A percentile compares a stretch with the other conserved stretches of the same genome.
These are phyloP conservation scores for Drosophila lacteicornis DNA, from an alignment of 1,140 invertebrate species.

Conservation along the genomic window DNA sequence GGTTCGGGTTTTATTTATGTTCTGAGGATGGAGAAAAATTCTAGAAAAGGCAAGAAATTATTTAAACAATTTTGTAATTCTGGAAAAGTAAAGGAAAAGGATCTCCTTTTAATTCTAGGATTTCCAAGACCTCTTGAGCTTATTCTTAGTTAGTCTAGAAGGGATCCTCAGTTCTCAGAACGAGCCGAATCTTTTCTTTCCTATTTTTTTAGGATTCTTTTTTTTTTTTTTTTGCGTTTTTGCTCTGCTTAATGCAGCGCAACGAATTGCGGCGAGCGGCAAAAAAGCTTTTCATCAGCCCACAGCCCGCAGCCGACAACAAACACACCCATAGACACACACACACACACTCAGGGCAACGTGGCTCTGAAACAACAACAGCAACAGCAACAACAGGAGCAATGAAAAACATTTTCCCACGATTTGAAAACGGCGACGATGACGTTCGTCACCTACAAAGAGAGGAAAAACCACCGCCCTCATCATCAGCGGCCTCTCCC, in stretches of 20 bases:
- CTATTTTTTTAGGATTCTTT: constrained; percentile 14
- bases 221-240: constrained; percentile 33
- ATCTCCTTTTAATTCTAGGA: too few relatives aligned
- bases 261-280: constrained; percentile 72
- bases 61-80: too few relatives aligned
- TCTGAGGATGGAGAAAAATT: too few relatives aligned
- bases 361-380: constrained; percentile 17
- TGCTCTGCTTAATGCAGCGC: constrained; percentile 74
- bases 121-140: not conserved
- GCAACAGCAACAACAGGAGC: constrained; percentile 16
- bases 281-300: constrained; percentile 76
- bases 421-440: constrained; percentile 50
- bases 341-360: constrained; percentile 6
- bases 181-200: constrained; percentile 1
- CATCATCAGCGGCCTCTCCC: constrained; percentile 4
- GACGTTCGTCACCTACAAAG: constrained; percentile 48
- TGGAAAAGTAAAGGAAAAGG: too few relatives aligned
- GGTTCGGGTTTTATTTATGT: too few relatives aligned
- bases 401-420: constrained; percentile 66
- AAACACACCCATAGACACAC: constrained; percentile 25
- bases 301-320: constrained; percentile 50
- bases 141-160: not conserved
- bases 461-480: constrained; percentile 29
- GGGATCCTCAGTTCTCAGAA: not conserved
- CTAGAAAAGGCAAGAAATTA: too few relatives aligned